phyloP scores from a whole-genome alignment of 2,113 vertebrate genomes.

The Sceloporus undulatus region DNA sequence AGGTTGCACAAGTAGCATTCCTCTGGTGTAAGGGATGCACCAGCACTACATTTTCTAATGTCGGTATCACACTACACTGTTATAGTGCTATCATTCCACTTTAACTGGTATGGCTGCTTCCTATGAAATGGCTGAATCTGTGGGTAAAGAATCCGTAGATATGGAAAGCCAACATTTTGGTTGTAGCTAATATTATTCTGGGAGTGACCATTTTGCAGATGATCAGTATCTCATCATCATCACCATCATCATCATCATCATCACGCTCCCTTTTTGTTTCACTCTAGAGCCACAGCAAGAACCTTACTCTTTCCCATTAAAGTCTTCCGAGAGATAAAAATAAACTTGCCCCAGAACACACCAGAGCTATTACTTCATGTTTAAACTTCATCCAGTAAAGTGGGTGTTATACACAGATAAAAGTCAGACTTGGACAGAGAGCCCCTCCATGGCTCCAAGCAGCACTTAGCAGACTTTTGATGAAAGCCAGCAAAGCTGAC shows the following conservation, averaged over 20 bases:
- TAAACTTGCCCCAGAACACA: not conserved
- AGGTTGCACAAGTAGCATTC: too few species aligned
- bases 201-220: not conserved
- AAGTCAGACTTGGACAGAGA: not conserved
- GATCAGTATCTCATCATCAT: too few species aligned
- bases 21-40: too few species aligned
- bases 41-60: too few species aligned
- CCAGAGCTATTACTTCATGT: not conserved
- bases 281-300: not conserved
- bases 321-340: not conserved
- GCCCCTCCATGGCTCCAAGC: not conserved
- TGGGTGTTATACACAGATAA: slow-evolving; percentile 23
- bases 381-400: not conserved
- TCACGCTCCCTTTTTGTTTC: too few species aligned
- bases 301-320: not conserved
- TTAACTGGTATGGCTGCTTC: too few species aligned
- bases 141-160: too few species aligned
- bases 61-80: too few species aligned
- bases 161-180: too few species aligned
- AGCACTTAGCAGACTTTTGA: slow-evolving; percentile 34
- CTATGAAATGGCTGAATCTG: too few species aligned
- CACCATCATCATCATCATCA: too few species aligned
- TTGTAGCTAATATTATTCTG: not conserved
- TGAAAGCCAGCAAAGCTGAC: slow-evolving; percentile 3
- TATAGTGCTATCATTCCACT: too few species aligned